These are phyloP conservation scores for Sternarchorhynchus goeldii DNA, from an alignment of 2,797 vertebrate genomes.

Conservation along the genomic window DNA sequence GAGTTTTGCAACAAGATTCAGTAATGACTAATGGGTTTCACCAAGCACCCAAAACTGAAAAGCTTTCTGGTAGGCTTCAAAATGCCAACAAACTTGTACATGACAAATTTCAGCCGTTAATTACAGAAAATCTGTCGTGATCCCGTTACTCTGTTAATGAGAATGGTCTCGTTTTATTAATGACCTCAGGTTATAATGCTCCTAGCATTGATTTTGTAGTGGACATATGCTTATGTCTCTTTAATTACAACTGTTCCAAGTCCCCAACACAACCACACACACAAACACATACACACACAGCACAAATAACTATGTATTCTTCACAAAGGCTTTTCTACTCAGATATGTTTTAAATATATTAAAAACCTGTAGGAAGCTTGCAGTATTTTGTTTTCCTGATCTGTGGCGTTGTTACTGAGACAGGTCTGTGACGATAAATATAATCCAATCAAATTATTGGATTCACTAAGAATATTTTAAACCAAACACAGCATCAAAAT, in stretches of 20 bases:
- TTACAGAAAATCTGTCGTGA: constrained; percentile 69
- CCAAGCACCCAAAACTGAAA: constrained; percentile 48
- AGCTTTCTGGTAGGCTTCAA: constrained; percentile 56
- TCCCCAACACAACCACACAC: not conserved
- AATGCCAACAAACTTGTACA: constrained; percentile 55
- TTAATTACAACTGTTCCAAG: constrained; percentile 64
- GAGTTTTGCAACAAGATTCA: not conserved
- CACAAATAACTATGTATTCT: constrained; percentile 62
- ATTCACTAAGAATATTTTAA: not conserved
- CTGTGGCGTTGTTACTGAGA: constrained; percentile 30
- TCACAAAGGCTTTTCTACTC: constrained; percentile 58
- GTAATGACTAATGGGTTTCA: not conserved
- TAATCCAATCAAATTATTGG: not conserved
- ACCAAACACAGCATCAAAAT: not conserved
- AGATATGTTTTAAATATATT: constrained; percentile 66
- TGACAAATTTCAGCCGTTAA: constrained; percentile 65
- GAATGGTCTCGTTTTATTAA: constrained; percentile 61
- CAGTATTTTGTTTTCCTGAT: constrained; percentile 40
- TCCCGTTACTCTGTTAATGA: constrained; percentile 61
- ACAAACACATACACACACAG: too few species aligned
- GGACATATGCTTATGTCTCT: constrained; percentile 51
- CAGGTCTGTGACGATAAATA: constrained; percentile 10
- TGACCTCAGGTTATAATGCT: constrained; percentile 59
- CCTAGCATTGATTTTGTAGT: constrained; percentile 66
- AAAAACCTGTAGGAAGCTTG: constrained; percentile 69